Evolutionary conservation across 1,140 invertebrate genomes (phyloP), one percentile per base, ranked within the genome.

Genomic region (Cydia fagiglandana): DNA sequence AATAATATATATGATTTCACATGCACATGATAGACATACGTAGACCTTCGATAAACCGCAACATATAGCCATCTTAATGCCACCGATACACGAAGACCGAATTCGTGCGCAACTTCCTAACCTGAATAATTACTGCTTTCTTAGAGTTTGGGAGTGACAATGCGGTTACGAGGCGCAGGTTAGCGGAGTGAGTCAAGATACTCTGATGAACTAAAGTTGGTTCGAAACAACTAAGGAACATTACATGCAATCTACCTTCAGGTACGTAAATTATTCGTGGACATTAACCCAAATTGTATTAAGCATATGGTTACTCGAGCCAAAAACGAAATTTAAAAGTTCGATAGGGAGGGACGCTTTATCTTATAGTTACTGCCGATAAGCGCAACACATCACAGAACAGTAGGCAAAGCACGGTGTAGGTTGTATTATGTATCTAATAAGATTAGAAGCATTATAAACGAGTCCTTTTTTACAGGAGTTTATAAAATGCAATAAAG

Each of bases 51-150:
- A 24, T 73, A 53, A 28, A 45, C 15, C 13, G 15, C 15, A 53
- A 53, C 47, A n/a, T 47, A 6, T 5, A n/a, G 56, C 56, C 20
- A 24, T 10, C 56, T 61, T 24, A 24, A 24, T 3, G 4, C 20
- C 64, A 30, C 64, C 45, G 7, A 47, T 28, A 38, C 2, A 41
- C 34, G 30, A 34, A 68, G 64, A 38, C 66, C 15, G 34, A 41
- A 34, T 34, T 38, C 38, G 66, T 45, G 13, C 66, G 30, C 34
- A 70, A 70, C 15, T 70, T 70, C n/a, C 30, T 10, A 41, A 70
- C 66, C 66, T 38, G 66, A 70, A 70, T 70, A 70, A 70, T 70
- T 70, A 70, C 66, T 38, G 66, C 66, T 70, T 70, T 70, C 66
- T 70, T 70, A 41, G 66, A 70, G 66, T 70, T 70, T 41, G 64